phyloP scores from a whole-genome alignment of 1,140 invertebrate species.

The Drosophila triauraria region DNA sequence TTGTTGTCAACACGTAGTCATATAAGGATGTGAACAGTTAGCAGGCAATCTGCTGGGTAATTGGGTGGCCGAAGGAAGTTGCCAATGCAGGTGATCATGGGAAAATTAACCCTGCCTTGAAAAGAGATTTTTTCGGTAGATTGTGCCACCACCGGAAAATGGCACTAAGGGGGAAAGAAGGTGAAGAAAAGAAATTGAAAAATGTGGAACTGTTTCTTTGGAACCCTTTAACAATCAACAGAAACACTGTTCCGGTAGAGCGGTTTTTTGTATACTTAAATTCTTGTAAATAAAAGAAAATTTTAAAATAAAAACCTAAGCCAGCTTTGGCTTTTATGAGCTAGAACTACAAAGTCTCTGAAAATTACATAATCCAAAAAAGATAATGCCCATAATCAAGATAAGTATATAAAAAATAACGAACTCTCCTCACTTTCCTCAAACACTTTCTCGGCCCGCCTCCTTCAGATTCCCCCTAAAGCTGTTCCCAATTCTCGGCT shows the following conservation, averaged over 20 bases:
- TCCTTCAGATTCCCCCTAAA: constrained; percentile 6
- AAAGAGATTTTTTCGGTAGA: constrained; percentile 17
- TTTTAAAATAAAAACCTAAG: too few species aligned
- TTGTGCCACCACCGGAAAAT: constrained; percentile 31
- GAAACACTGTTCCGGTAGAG: not conserved
- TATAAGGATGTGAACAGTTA: constrained; percentile 74
- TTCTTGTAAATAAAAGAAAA: too few species aligned
- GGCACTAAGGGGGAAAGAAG: not conserved
- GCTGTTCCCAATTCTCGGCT: constrained; percentile 22
- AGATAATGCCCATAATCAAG: not conserved
- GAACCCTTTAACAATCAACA: not conserved
- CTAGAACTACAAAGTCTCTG: not conserved
- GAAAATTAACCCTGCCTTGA: constrained; percentile 18
- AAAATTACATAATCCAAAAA: not conserved
- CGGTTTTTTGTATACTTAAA: not conserved
- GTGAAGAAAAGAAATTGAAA: not conserved
- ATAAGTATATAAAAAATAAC: not conserved
- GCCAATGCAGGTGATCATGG: constrained; percentile 22
- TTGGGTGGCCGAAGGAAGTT: constrained; percentile 39
- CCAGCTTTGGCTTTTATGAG: too few species aligned
- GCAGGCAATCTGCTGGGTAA: constrained; percentile 53
- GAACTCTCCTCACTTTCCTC: not conserved
- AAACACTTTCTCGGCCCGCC: constrained; percentile 24
- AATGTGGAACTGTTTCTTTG: too few species aligned
- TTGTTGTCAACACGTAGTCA: constrained; percentile 81